phyloP scores from a whole-genome alignment of 2,113 vertebrate genomes.

The Rhinolophus sinicus region DNA sequence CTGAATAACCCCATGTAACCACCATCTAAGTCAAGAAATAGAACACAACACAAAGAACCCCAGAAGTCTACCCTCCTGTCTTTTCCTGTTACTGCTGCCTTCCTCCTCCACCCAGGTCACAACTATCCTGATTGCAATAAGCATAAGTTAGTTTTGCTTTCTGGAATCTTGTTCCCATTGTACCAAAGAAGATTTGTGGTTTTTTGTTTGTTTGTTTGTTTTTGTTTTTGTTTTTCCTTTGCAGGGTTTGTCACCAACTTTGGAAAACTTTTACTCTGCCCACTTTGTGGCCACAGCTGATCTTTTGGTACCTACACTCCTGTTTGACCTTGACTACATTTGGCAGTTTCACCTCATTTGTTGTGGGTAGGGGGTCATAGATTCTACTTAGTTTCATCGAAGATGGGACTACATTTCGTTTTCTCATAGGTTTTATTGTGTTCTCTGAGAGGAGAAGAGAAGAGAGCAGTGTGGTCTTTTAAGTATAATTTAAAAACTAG shows the following conservation, averaged over 20 bases:
- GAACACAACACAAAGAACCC: background rate
- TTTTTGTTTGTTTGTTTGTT: too few relatives aligned
- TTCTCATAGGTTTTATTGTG: background rate
- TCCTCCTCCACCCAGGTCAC: background rate
- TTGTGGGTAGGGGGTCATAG: background rate
- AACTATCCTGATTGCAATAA: background rate
- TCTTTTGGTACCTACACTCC: background rate
- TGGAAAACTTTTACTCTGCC: background rate
- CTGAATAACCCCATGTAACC: background rate
- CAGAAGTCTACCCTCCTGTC: background rate
- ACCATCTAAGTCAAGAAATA: background rate
- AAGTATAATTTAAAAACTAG: background rate
- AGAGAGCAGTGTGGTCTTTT: background rate
- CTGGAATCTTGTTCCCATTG: background rate
- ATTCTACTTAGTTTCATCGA: background rate
- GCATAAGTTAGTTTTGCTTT: background rate
- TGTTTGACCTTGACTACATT: background rate
- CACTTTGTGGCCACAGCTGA: background rate
- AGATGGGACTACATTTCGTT: background rate
- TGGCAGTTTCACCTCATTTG: background rate
- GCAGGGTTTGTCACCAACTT: background rate
- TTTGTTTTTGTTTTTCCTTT: background rate
- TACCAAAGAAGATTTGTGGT: background rate
- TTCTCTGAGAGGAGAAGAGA: conserved; percentile 23
- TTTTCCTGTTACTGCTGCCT: background rate